These are phyloP conservation scores for Corythornis madagascariensis DNA, from an alignment of 2,113 vertebrate species.

Conservation along the genomic window DNA sequence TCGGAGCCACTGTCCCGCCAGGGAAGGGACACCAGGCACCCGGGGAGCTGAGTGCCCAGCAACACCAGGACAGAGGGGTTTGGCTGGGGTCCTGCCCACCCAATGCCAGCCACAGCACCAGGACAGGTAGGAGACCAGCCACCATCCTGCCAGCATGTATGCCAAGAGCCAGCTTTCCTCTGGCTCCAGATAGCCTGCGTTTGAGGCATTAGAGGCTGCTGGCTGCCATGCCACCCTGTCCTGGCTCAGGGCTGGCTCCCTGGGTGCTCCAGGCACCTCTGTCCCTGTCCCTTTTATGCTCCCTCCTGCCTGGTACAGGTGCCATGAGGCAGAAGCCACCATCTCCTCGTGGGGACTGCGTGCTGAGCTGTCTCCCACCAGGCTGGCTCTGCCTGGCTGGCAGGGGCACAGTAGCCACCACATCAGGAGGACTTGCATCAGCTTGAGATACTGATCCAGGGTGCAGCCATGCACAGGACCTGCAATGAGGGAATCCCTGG, in stretches of 20 bases:
- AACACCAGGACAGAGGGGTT: not conserved
- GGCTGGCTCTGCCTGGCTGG: not conserved
- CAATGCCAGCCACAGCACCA: not conserved
- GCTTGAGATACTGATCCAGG: not conserved
- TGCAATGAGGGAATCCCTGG: not conserved
- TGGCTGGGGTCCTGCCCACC: not conserved
- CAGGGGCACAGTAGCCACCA: fast-evolving
- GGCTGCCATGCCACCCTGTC: not conserved
- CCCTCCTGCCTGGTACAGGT: fast-evolving
- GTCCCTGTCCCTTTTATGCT: not conserved
- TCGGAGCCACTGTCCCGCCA: constrained; percentile 14
- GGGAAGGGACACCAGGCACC: not conserved
- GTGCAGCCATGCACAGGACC: fast-evolving
- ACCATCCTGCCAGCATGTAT: not conserved
- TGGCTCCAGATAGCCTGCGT: fast-evolving
- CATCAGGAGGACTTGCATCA: fast-evolving
- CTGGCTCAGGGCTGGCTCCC: fast-evolving
- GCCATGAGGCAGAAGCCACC: not conserved
- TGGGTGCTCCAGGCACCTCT: not conserved
- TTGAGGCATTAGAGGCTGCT: not conserved
- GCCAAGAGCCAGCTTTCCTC: not conserved
- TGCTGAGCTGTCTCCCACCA: not conserved
- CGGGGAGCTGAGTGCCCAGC: not conserved
- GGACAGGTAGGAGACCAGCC: constrained; percentile 25
- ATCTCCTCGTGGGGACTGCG: not conserved